Evolutionary conservation across 1,140 invertebrate genomes (phyloP).

Genomic region (Diprion similis): DNA sequence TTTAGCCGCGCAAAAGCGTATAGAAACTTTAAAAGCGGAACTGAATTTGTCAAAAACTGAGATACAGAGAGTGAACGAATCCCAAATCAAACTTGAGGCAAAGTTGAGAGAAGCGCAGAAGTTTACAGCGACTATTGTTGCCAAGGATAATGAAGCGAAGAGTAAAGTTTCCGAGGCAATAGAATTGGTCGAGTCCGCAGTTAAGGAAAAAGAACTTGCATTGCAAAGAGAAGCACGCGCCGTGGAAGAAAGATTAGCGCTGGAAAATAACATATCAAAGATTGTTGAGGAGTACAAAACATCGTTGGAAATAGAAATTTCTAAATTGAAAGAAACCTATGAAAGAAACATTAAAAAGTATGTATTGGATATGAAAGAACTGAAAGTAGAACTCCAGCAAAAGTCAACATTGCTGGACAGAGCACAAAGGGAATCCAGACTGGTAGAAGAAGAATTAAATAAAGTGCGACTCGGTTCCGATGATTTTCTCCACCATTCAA

Average conservation of each 20-base stretch:
- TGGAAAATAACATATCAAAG: constrained; percentile 39
- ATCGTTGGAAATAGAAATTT: constrained; percentile 41
- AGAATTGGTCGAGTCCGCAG: constrained; percentile 58
- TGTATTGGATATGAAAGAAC: constrained; percentile 50
- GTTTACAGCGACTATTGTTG: constrained; percentile 31
- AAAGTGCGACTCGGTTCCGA: constrained; percentile 54
- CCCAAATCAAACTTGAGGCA: constrained; percentile 41
- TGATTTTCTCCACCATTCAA: constrained; percentile 49
- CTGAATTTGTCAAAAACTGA: constrained; percentile 40
- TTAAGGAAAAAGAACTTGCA: constrained; percentile 58
- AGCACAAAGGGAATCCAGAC: constrained; percentile 59
- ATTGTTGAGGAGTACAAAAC: constrained; percentile 43
- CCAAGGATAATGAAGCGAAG: constrained; percentile 48
- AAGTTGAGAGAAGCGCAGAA: constrained; percentile 42
- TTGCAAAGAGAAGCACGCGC: constrained; percentile 60
- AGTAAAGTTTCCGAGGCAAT: constrained; percentile 61
- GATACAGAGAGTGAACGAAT: constrained; percentile 33
- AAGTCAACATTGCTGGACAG: constrained; percentile 44
- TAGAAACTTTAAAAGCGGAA: constrained; percentile 42
- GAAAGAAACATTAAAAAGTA: constrained; percentile 47
- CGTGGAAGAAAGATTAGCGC: constrained; percentile 41
- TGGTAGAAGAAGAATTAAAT: constrained; percentile 61
- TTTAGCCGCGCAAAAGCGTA: constrained; percentile 34
- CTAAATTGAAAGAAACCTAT: constrained; percentile 41
- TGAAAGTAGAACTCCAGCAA: constrained; percentile 52